Evolutionary conservation across 1,140 invertebrate genomes (phyloP), one percentile per base, ranked within the genome.

Genomic region (Acyrthosiphon pisum): DNA sequence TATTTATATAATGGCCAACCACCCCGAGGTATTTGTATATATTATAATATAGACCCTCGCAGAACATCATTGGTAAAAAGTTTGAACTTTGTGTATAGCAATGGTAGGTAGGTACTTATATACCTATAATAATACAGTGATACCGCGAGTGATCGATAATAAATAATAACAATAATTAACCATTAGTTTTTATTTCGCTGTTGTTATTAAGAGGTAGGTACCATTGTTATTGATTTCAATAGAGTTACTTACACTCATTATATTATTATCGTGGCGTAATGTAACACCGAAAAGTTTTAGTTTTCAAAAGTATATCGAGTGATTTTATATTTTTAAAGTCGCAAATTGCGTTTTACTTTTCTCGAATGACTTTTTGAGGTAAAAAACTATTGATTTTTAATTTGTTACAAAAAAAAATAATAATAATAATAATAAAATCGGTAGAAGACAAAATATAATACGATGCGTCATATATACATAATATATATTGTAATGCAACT

Each of bases 331-430:
- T 76, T 30, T 76, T 35, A n/a, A 18, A 76, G 60, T n/a, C 60
- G 6, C 30, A n/a, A 35, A 76, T 35, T 76, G 60, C 4, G n/a
- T 76, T 76, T 76, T 76, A 76, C n/a, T 76, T 76, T 76, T 76
- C n/a, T 76, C 18, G 4, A 35, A 76, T 18, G n/a, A 76, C 14
- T 76, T 76, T 50, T 76, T n/a, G n/a, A 76, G 60, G n/a, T 76
- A 68, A 68, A 76, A 76, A 76, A n/a, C 60, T 76, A 76, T n/a
- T 76, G 60, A n/a, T n/a, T 76, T 76, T 76, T n/a, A 76, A 76
- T 76, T n/a, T 76, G n/a, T 76, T 76, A 53, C 23, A 20, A 53
- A 53, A 53, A 53, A 53, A 53, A 76, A 68, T 9, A 56, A 56
- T 26, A 30, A 60, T 30, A 11, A 30, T 60, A n/a, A 20, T n/a